These are phyloP conservation scores for Sarcophaga rosellei DNA, from an alignment of 2,888 invertebrate genomes.

Conservation along the genomic window DNA sequence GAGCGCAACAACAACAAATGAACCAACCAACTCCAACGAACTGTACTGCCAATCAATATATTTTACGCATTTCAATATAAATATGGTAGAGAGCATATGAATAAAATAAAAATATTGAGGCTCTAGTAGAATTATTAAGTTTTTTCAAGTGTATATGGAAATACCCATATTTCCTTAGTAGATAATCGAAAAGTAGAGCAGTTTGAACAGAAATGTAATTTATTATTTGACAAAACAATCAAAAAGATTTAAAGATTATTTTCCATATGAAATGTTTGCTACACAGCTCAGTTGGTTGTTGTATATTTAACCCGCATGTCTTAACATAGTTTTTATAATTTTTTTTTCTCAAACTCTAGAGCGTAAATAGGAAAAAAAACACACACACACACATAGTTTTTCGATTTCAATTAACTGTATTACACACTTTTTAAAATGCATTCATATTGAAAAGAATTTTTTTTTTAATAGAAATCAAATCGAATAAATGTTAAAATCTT, in stretches of 20 bases:
- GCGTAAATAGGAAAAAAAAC: neutral
- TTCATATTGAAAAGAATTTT: neutral
- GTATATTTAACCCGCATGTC: neutral
- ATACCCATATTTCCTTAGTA: slow-evolving; percentile 38
- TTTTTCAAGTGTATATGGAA: slow-evolving; percentile 37
- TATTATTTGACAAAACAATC: slow-evolving; percentile 56
- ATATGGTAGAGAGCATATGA: slow-evolving; percentile 49
- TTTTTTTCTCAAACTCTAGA: neutral
- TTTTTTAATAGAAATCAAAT: slow-evolving; percentile 17
- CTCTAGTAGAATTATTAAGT: no score
- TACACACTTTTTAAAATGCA: neutral
- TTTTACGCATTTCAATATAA: slow-evolving; percentile 40
- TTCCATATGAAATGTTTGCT: neutral
- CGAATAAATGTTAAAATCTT: neutral
- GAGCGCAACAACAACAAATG: neutral
- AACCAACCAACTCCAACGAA: neutral
- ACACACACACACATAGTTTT: neutral
- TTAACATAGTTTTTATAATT: neutral
- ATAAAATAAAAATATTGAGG: no score
- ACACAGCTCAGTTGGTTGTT: neutral
- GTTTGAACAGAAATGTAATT: slow-evolving; percentile 52
- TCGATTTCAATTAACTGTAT: slow-evolving; percentile 28
- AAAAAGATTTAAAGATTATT: slow-evolving; percentile 61
- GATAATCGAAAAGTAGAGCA: slow-evolving; percentile 52
- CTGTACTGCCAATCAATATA: slow-evolving; percentile 36